phyloP scores from a whole-genome alignment of 2,113 vertebrate species.

The Sminthopsis crassicaudata region DNA sequence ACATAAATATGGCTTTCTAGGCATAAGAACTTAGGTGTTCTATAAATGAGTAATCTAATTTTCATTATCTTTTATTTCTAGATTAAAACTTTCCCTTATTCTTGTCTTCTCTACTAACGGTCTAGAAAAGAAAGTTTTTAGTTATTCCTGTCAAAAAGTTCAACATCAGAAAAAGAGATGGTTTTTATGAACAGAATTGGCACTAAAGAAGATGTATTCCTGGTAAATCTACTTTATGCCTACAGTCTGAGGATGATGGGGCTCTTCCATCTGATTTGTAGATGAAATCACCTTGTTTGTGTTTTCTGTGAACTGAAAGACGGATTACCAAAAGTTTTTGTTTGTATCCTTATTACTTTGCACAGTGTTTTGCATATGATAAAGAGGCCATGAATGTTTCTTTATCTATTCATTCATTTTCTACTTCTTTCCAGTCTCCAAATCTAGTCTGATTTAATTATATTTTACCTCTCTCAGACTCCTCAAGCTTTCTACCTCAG shows the following conservation, averaged over 20 bases:
- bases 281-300: neutral
- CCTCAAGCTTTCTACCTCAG: neutral
- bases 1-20: conserved; percentile 12
- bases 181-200: neutral
- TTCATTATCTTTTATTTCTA: neutral
- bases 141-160: neutral
- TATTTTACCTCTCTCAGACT: neutral
- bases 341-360: neutral
- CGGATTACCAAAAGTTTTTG: neutral
- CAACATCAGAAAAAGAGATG: neutral
- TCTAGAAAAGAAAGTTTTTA: neutral
- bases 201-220: neutral
- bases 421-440: neutral
- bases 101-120: conserved; percentile 38
- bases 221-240: conserved; percentile 19
- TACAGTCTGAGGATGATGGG: neutral
- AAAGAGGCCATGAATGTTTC: neutral
- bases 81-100: neutral
- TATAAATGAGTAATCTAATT: neutral
- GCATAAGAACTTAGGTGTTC: conserved; percentile 35
- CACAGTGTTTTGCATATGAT: neutral
- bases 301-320: neutral
- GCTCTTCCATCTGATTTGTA: neutral
- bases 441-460: neutral
- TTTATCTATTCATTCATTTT: neutral